Evolutionary conservation across 2,113 vertebrate species (phyloP).

Genomic region (Rutilus rutilus): DNA sequence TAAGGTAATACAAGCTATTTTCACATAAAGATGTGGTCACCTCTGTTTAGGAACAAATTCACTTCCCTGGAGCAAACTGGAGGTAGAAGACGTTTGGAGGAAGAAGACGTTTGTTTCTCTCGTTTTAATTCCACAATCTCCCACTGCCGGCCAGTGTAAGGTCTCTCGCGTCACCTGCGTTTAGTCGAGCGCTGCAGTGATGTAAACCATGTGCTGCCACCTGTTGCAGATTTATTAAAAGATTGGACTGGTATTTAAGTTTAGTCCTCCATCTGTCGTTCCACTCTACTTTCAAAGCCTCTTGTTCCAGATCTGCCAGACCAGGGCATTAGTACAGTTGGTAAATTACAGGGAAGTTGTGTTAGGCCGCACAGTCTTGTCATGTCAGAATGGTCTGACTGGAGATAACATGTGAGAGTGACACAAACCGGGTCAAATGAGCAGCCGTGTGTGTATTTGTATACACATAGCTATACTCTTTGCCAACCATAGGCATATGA

Average conservation of each 20-base stretch:
- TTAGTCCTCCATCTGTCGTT: constrained; percentile 31
- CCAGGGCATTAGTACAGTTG: constrained; percentile 23
- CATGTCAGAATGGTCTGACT: background rate
- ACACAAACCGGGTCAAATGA: background rate
- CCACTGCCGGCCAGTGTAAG: constrained; percentile 8
- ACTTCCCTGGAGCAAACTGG: background rate
- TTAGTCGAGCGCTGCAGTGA: constrained; percentile 10
- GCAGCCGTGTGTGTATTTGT: background rate
- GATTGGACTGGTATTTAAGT: constrained; percentile 33
- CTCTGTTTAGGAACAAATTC: background rate
- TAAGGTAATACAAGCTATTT: constrained; percentile 2
- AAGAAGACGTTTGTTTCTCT: background rate
- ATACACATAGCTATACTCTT: too few species aligned
- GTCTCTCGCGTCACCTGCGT: constrained; percentile 1
- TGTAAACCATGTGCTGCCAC: constrained; percentile 36
- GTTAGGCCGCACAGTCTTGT: background rate
- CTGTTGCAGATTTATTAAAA: constrained; percentile 44
- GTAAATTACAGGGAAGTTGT: constrained; percentile 14
- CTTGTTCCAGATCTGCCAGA: constrained; percentile 31
- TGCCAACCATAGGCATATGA: too few species aligned
- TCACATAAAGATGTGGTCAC: constrained; percentile 4
- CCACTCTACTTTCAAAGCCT: constrained; percentile 34
- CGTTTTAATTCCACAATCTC: constrained; percentile 13
- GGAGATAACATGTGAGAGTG: background rate
- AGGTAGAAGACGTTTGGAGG: background rate